Conservation (phyloP, 2,888 invertebrate species). For the Griposia aprilina region DNA sequence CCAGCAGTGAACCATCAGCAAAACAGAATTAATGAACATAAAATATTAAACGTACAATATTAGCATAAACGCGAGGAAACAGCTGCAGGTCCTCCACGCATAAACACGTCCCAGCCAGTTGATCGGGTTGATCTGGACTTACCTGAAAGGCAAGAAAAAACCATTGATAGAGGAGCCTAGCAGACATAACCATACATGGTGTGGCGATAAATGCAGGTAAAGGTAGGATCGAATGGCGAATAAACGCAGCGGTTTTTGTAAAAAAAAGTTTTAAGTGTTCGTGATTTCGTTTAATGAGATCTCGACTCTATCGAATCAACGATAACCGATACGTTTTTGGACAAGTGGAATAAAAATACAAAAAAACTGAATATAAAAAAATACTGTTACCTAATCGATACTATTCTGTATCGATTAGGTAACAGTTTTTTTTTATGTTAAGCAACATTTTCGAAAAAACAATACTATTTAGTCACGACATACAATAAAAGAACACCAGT, state of each 20-base stretch:
- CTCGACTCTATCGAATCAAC: constrained; percentile 9
- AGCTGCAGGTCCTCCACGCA: constrained; percentile 62
- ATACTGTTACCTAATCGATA: no score
- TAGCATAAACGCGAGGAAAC: constrained; percentile 63
- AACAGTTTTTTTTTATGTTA: no score
- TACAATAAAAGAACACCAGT: no score
- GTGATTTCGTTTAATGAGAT: constrained; percentile 38
- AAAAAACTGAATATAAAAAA: not conserved
- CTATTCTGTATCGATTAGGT: no score
- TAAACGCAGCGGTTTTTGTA: constrained; percentile 19
- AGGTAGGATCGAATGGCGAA: constrained; percentile 34
- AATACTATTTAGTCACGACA: no score
- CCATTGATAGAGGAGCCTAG: constrained; percentile 69
- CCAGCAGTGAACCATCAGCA: constrained; percentile 36
- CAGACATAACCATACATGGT: constrained; percentile 47
- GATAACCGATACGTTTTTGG: not conserved
- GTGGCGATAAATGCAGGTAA: constrained; percentile 50
- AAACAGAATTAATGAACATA: constrained; percentile 58
- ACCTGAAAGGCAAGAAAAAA: constrained; percentile 75
- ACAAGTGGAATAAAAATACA: not conserved
- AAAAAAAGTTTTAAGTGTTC: constrained; percentile 26
- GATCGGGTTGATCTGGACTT: constrained; percentile 68
- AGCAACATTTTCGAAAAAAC: no score
- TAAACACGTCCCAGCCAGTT: constrained; percentile 64
- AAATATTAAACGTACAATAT: constrained; percentile 62